phyloP scores from a whole-genome alignment of 2,888 invertebrate species.

The Eilema depressum region DNA sequence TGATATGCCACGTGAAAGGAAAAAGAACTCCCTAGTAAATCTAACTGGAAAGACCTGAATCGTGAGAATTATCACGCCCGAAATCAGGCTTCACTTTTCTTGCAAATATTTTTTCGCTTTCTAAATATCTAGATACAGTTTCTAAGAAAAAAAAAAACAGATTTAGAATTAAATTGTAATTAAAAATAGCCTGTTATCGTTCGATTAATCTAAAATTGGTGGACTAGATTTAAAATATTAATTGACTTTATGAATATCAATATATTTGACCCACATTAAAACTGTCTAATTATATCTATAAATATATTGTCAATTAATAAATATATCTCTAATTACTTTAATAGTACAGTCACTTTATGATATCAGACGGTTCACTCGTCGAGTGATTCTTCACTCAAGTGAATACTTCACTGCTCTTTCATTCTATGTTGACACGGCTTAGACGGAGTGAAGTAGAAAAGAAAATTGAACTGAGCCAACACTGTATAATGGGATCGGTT shows the following conservation, averaged over 20 bases:
- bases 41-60: too few species aligned
- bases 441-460: too few species aligned
- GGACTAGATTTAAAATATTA: background rate
- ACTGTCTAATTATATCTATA: too few species aligned
- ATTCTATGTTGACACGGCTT: too few species aligned
- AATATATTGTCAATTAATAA: background rate
- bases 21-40: too few species aligned
- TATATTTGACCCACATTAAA: background rate
- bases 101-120: background rate
- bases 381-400: too few species aligned
- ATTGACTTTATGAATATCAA: background rate
- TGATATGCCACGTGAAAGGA: too few species aligned
- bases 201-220: background rate
- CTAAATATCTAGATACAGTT: background rate
- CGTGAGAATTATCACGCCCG: too few species aligned
- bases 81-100: background rate
- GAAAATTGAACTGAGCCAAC: too few species aligned
- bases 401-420: too few species aligned
- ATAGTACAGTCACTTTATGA: background rate
- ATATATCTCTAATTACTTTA: background rate
- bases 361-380: too few species aligned
- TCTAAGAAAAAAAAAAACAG: background rate
- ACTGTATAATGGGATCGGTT: too few species aligned
- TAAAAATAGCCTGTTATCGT: background rate
- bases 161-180: conserved; percentile 1